Percentiles rank a stretch among this genome's conserved stretches.
phyloP scores from a whole-genome alignment of 2,797 vertebrate species.

The Bradypodion ventrale region DNA sequence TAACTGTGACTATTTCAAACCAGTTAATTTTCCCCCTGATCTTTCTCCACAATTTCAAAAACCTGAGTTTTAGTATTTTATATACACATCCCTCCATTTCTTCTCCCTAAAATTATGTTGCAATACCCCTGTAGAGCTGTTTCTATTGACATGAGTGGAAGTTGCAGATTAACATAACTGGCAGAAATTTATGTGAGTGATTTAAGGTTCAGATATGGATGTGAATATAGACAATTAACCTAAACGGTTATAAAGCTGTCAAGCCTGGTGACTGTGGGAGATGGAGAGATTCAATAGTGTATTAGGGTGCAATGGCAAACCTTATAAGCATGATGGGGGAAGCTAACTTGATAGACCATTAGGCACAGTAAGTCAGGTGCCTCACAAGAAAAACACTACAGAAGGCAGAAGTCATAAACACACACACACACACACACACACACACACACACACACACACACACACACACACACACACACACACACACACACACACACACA shows the following conservation, averaged over 20 bases:
- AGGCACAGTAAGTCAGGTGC: not conserved
- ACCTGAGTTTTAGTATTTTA: not conserved
- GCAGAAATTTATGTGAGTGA: not conserved
- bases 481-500: too few species aligned
- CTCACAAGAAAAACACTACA: too few species aligned
- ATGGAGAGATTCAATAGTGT: not conserved
- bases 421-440: too few species aligned
- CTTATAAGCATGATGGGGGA: not conserved
- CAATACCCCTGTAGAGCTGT: not conserved
- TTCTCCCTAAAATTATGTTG: not conserved
- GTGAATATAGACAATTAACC: not conserved
- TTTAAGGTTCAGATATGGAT: not conserved
- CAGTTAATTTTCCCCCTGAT: not conserved
- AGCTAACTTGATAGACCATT: not conserved
- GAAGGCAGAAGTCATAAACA: too few species aligned
- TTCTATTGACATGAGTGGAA: not conserved
- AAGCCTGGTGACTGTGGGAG: not conserved
- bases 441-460: too few species aligned
- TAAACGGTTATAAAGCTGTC: not conserved
- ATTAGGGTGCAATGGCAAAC: not conserved
- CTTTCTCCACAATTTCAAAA: not conserved
- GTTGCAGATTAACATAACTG: not conserved
- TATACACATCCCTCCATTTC: not conserved
- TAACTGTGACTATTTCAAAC: not conserved
- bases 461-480: too few species aligned